Base-by-base conservation (phyloP, 2,797 vertebrate genomes). In the Hydrocynus forskahlii region DNA sequence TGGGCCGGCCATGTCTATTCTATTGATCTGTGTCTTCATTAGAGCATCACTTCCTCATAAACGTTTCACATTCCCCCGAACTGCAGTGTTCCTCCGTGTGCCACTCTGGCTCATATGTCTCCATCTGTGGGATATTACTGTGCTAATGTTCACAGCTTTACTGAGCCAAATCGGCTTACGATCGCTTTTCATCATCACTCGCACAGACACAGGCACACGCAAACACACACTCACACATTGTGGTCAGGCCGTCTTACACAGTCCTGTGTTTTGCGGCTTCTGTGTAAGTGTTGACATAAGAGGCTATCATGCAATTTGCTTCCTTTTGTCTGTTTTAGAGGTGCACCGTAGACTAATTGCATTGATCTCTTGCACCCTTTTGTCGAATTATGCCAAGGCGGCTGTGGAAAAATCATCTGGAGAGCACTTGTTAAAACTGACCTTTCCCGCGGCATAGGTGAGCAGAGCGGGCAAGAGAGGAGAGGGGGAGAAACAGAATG, bases 401-500 rank as follows among this genome's bases (percentile, higher is more conserved):
- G 50, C 25, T 78, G 40, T 76, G 66, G 76, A 14, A 72, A 81
- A 76, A 63, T 83, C 66, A 66, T 79, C 25, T 69, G 38, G 71
- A 86, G 86, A 89, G 72, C 81, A 83, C 88, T 92, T 91, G 89
- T 92, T 92, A 92, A 89, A 89, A 76, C 54, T 83, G 88, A 89
- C 88, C 88, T 86, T 86, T 84, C 60, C 59, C 60, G 25, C 72
- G 40, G 50, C 66, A 60, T 54, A 75, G 57, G 76, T 82, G 83
- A 85, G 76, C 54, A 7, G 57, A 71, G 78, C 59, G 55, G 48
- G n/a, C 70, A 14, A 25, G 71, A 71, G 43, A 67, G 63, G 25
- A 52, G 60, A 40, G 50, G 21, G 74, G 66, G 79, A 43, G 68
- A 57, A 29, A 25, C 21, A 66, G 63, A 8, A 35, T 25, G 45